Conservation (phyloP, 2,113 vertebrate genomes). For the Uria aalge region DNA sequence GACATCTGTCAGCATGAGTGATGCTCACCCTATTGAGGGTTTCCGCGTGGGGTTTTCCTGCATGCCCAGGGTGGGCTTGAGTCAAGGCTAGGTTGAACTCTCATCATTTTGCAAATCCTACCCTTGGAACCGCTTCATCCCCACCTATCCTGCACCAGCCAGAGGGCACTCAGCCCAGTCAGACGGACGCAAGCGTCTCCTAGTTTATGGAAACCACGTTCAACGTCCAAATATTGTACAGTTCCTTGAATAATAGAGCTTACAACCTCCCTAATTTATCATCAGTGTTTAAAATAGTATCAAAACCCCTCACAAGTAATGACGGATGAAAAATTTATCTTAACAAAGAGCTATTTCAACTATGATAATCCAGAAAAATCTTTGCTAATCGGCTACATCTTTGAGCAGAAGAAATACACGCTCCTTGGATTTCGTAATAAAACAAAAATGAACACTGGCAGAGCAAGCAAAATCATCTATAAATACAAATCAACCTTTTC, state of each 20-base stretch:
- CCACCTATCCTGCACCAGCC: neutral
- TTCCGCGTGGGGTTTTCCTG: accelerated
- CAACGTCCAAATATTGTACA: neutral
- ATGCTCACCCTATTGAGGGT: accelerated
- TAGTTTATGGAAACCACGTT: neutral
- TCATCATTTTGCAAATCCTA: neutral
- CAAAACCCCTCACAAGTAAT: neutral
- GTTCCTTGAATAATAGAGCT: neutral
- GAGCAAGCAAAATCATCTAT: conserved; percentile 11
- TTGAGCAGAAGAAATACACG: neutral
- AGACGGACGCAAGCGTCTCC: neutral
- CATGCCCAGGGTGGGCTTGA: accelerated
- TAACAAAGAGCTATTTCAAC: neutral
- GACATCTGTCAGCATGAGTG: accelerated
- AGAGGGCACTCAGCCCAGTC: neutral
- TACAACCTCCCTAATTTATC: neutral
- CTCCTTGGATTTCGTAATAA: neutral
- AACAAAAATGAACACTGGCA: conserved; percentile 29
- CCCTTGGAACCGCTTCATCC: neutral
- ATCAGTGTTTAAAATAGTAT: neutral
- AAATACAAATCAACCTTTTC: conserved; percentile 58
- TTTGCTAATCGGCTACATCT: neutral
- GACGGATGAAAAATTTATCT: neutral
- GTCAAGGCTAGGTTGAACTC: neutral
- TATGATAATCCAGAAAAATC: neutral